A percentile compares a stretch with the other conserved stretches of the same genome.
Conservation (phyloP, 2,888 invertebrate genomes). For the Sinopyrophorus schimmeli region DNA sequence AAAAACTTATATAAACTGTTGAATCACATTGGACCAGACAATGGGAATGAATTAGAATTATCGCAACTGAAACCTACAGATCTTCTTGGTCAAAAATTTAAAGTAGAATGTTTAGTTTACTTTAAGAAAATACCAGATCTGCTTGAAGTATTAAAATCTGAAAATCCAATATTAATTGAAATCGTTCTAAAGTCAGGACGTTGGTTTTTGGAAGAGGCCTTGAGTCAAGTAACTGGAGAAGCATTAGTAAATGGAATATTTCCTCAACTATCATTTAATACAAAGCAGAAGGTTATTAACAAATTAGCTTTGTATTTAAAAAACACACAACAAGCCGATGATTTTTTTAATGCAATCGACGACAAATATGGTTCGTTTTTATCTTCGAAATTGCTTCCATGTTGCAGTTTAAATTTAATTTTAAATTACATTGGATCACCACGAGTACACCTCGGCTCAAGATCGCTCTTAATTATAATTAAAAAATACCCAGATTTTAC, state of each 20-base stretch:
- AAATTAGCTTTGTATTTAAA: constrained; percentile 14
- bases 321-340: constrained; percentile 8
- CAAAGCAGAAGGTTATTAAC: constrained; percentile 20
- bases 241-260: constrained; percentile 12
- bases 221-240: constrained; percentile 11
- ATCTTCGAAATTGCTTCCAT: constrained; percentile 15
- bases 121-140: constrained; percentile 20
- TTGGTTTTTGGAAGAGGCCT: constrained; percentile 13
- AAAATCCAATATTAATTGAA: constrained; percentile 22
- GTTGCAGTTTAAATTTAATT: constrained; percentile 12
- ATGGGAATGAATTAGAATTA: too few species aligned
- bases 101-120: constrained; percentile 21
- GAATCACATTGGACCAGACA: too few species aligned
- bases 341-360: constrained; percentile 14
- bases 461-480: constrained; percentile 14
- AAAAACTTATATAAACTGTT: constrained; percentile 7
- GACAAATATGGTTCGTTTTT: constrained; percentile 17
- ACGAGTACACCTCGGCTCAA: constrained; percentile 6
- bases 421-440: neutral
- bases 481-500: constrained; percentile 8
- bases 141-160: constrained; percentile 29
- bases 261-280: constrained; percentile 15
- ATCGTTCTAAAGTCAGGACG: constrained; percentile 21
- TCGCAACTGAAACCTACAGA: constrained; percentile 16
- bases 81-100: constrained; percentile 18